Evolutionary conservation across 1,140 invertebrate genomes (phyloP), one percentile per base, ranked within the genome.

Genomic region (Bombus fervidus): DNA sequence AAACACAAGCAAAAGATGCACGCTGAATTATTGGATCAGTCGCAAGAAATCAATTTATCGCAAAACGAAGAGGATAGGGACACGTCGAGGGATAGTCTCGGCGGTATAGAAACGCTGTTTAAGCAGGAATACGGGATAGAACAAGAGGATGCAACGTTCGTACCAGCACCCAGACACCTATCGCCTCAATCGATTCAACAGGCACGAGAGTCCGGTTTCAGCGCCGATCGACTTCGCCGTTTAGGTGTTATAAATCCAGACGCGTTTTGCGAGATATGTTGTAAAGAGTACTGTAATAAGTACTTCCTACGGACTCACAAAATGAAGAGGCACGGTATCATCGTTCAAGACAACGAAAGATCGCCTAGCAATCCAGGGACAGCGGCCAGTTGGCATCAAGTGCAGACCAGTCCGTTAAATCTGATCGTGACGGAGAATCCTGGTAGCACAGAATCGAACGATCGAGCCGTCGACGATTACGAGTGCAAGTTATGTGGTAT

Each of bases 271-370:
- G 98, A 99, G 92, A 97, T 99, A 72, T 99, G 98, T 93, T 98
- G 98, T 92, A 99, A 99, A 93, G 98, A 99, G 95, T 98, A 99
- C 94, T 98, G 98, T 94, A 99, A 99, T 93, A 98, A 99, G 92
- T 99, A 99, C 92, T 99, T 99, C 93, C 94, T 99, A 34, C 96
- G 98, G 53, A 98, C 98, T 31, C 98, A 99, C 94, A 98, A 99
- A 90, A 96, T 98, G 94, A 97, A 98, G 92, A 95, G 97, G n/a
- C 97, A 98, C 91, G 97, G 97, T 0, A 96, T 97, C 28, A 95
- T 96, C 37, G 95, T 97, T 53, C 96, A 96, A 0, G 96, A 96
- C 25, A 96, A 96, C 62, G 91, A 95, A 75, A 92, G 94, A 91
- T 91, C 95, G 87, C 91, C 96, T 83, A 93, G 95, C 15, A 91